Base-by-base conservation (phyloP, 1,140 invertebrate genomes). In the Sarcophaga bullata region DNA sequence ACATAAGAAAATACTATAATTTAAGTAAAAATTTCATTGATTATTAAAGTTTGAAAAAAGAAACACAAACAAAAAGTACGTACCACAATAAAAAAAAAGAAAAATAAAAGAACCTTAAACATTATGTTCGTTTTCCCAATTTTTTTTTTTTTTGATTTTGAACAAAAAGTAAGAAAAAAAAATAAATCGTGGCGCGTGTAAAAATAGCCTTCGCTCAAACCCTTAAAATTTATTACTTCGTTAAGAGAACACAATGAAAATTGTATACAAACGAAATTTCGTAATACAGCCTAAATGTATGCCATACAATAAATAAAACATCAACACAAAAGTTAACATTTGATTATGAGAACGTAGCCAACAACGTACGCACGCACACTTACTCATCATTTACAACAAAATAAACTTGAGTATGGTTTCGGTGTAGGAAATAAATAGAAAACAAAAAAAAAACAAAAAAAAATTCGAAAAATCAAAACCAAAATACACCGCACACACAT, bases 201-300 rank as follows among this genome's bases (percentile, higher is more conserved):
- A n/a, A 58, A 58, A 58, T 58, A 58, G 54, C 54, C 54, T 58
- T 58, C 54, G 15, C 54, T n/a, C 54, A 58, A n/a, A 58, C 54
- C 13, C 54, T 13, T 3, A 3, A 58, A 58, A n/a, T 37, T 37
- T 37, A 37, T 37, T 37, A 37, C 25, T 37, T 37, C 25, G 25
- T 37, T 37, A 37, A 37, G 25, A 37, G 25, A 37, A 37, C 25
- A 37, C 1, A 37, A 37, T 37, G 25, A 37, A 37, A 37, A 37
- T 37, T 37, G 3, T 58, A n/a, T 58, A 15, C 3, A n/a, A 58
- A 58, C 7, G 15, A 58, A 15, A 15, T 58, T 58, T 58, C 54
- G 54, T 58, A 58, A 58, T 58, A 58, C 15, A 58, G 54, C 54
- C 54, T 58, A n/a, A 58, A 58, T 58, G 54, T 58, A 58, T 58